Base-by-base conservation (phyloP, 2,797 vertebrate genomes). In the Eutrigla gurnardus region DNA sequence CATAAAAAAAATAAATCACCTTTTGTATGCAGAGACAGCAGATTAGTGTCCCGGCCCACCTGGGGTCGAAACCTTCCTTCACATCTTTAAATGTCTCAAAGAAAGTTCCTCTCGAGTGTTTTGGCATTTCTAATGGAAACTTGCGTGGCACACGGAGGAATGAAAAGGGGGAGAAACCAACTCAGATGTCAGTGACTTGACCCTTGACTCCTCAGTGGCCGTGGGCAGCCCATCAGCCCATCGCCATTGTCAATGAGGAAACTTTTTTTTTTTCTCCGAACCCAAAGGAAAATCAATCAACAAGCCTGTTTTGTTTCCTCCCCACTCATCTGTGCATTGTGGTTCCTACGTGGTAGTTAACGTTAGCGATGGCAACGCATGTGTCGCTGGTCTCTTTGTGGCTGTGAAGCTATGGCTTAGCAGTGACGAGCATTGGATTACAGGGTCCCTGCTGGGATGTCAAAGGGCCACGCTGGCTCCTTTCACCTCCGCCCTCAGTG, bases 341-440 rank as follows among this genome's bases (percentile, higher is more conserved):
- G n/a, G 39, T 59, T 77, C 18, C 46, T 39, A 52, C 49, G 77
- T 64, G 43, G 57, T 52, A n/a, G 35, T 75, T 53, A 55, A 73
- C 71, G 64, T 70, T 63, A 66, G 53, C 55, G 59, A 61, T 59
- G 61, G 63, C 65, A 63, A 68, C 73, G 68, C 62, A 67, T 65
- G 66, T 78, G 82, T 65, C 73, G 73, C 58, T 62, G 58, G 69
- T 75, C 45, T 70, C 69, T 87, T 84, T 89, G 81, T 80, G 69
- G 55, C 61, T 73, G 62, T 64, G 82, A 75, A 88, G 43, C 70
- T 67, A 11, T 78, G 81, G 89, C 91, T 92, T 89, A 92, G 75
- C 80, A 70, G 73, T 81, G 85, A 88, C 58, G 37, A 92, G 79
- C 85, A 69, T 82, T 87, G 88, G 88, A 93, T 93, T 91, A 92